Percentiles rank a stretch among this genome's conserved stretches.
Conservation (phyloP, 2,113 vertebrate species). For the Odocoileus hemionus region DNA sequence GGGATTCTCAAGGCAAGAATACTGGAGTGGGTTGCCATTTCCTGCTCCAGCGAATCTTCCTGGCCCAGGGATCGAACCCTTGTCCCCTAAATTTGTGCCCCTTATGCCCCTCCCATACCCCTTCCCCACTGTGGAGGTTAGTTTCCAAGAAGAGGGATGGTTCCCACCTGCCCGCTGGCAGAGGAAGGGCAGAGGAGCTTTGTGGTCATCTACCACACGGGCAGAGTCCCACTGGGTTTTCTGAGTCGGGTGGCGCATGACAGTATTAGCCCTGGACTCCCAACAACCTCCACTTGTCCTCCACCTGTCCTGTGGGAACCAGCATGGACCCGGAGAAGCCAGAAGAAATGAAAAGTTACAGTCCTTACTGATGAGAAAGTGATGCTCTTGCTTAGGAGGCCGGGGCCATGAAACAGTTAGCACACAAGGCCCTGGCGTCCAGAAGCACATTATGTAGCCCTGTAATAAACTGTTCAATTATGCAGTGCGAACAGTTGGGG, state of each 20-base stretch:
- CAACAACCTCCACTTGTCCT: neutral
- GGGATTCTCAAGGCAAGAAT: neutral
- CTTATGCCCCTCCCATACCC: rapidly evolving
- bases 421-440: neutral
- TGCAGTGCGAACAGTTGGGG: conserved; percentile 33
- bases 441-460: neutral
- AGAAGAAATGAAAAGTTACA: neutral
- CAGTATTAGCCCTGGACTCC: neutral
- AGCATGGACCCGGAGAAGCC: neutral
- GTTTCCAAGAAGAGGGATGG: neutral
- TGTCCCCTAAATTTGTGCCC: neutral
- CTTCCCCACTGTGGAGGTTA: neutral
- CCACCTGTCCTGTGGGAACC: neutral
- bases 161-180: neutral
- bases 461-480: conserved; percentile 10
- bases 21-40: neutral
- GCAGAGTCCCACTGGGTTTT: neutral
- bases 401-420: neutral
- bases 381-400: neutral
- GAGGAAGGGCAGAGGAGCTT: neutral
- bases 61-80: neutral
- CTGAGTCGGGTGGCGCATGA: neutral
- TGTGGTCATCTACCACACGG: rapidly evolving
- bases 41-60: neutral
- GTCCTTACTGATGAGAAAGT: neutral